Percentiles rank a stretch among this genome's conserved stretches.
These are phyloP conservation scores for Alloscopus bannaensis DNA, from an alignment of 2,888 invertebrate species.

Conservation along the genomic window DNA sequence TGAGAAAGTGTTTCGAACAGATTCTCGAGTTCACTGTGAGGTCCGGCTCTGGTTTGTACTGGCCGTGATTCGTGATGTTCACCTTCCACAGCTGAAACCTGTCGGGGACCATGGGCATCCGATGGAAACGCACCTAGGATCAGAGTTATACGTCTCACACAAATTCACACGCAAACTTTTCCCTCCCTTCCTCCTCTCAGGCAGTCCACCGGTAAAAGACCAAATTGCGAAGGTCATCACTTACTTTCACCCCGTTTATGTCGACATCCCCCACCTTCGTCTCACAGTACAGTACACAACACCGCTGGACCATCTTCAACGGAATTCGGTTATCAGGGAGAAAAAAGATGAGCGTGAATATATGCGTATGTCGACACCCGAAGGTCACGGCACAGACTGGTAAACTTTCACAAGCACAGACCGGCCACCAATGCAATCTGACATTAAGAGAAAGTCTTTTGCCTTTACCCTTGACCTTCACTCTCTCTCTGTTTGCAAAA, in stretches of 20 bases:
- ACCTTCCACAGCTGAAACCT: slow-evolving; percentile 60
- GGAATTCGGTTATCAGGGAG: neutral
- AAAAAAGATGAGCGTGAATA: too few species aligned
- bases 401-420: too few species aligned
- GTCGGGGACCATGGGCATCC: slow-evolving; percentile 65
- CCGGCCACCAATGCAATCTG: neutral
- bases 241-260: slow-evolving; percentile 59
- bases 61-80: slow-evolving; percentile 62
- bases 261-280: slow-evolving; percentile 69
- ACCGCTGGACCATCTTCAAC: slow-evolving; percentile 66
- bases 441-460: neutral
- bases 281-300: slow-evolving; percentile 68
- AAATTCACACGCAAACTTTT: neutral
- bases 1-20: slow-evolving; percentile 67
- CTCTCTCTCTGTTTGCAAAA: too few species aligned
- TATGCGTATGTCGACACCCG: too few species aligned
- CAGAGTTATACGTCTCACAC: neutral
- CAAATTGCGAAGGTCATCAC: too few species aligned
- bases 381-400: too few species aligned
- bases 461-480: slow-evolving; percentile 23
- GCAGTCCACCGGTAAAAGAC: too few species aligned
- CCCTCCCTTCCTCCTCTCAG: too few species aligned
- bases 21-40: slow-evolving; percentile 65
- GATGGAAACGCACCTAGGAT: slow-evolving; percentile 66
- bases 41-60: slow-evolving; percentile 63